phyloP scores from a whole-genome alignment of 2,888 invertebrate species.

The Pocota personata region DNA sequence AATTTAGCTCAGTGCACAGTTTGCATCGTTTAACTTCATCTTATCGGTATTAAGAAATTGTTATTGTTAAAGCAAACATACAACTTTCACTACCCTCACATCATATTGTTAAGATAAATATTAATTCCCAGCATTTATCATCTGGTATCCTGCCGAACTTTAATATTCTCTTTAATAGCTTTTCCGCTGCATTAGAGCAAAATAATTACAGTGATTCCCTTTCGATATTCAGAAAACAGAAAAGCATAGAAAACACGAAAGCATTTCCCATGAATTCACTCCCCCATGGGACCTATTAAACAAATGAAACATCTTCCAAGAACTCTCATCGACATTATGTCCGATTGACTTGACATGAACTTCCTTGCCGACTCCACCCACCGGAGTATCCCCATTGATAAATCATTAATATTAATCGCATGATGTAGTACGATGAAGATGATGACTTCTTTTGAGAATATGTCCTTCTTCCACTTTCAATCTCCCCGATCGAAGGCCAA shows the following conservation, averaged over 20 bases:
- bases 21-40: too few relatives aligned
- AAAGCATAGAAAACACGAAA: background rate
- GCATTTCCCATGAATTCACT: constrained; percentile 17
- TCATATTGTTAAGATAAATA: too few relatives aligned
- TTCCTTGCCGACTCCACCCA: constrained; percentile 22
- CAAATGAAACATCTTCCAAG: constrained; percentile 68
- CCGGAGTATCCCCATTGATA: constrained; percentile 39
- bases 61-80: too few relatives aligned
- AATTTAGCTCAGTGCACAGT: too few relatives aligned
- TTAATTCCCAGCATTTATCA: too few relatives aligned
- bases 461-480: background rate
- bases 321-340: constrained; percentile 56
- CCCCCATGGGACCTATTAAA: constrained; percentile 64
- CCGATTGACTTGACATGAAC: constrained; percentile 64
- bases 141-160: background rate
- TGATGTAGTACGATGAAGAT: constrained; percentile 55
- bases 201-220: constrained; percentile 50
- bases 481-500: constrained; percentile 1
- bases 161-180: background rate
- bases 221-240: background rate
- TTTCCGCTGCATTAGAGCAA: constrained; percentile 12
- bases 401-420: constrained; percentile 72
- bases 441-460: constrained; percentile 21
- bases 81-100: too few relatives aligned
- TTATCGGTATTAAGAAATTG: too few relatives aligned